Percentiles rank a stretch among this genome's conserved stretches.
phyloP scores from a whole-genome alignment of 2,888 invertebrate genomes.

The Ophioninae sp. region DNA sequence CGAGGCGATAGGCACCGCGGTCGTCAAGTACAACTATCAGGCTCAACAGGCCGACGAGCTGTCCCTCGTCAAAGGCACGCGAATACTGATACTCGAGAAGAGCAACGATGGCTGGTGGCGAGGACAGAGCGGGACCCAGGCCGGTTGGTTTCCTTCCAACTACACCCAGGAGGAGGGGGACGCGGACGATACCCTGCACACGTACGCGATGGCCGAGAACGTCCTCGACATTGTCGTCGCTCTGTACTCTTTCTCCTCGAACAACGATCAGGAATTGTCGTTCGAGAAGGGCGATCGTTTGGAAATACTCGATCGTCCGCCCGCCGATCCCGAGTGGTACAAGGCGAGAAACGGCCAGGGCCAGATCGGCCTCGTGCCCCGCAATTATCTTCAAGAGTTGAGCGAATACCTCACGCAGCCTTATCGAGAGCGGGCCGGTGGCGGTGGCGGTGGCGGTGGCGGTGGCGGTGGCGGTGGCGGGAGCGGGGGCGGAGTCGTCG shows the following conservation, averaged over 20 bases:
- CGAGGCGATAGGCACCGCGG: slow-evolving; percentile 92
- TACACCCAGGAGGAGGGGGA: slow-evolving; percentile 97
- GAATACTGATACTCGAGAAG: slow-evolving; percentile 97
- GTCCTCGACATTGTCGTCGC: slow-evolving; percentile 98
- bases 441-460: background rate
- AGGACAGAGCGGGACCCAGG: slow-evolving; percentile 88
- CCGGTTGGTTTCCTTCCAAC: slow-evolving; percentile 99
- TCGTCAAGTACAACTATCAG: slow-evolving; percentile 97
- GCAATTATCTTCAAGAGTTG: slow-evolving; percentile 96
- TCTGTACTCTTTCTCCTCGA: slow-evolving; percentile 95
- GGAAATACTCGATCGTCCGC: slow-evolving; percentile 97
- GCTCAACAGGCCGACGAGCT: slow-evolving; percentile 98
- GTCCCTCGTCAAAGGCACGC: slow-evolving; percentile 96
- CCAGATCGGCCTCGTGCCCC: slow-evolving; percentile 96
- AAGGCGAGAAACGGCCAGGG: slow-evolving; percentile 96
- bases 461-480: slow-evolving; percentile 18
- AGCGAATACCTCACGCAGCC: slow-evolving; percentile 94
- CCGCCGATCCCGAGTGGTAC: slow-evolving; percentile 99
- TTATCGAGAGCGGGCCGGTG: slow-evolving; percentile 84
- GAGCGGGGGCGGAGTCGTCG: slow-evolving; percentile 40
- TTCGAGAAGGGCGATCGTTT: slow-evolving; percentile 98
- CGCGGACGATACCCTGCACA: slow-evolving; percentile 93
- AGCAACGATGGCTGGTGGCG: slow-evolving; percentile 99
- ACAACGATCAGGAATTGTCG: slow-evolving; percentile 97
- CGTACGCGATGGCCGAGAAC: slow-evolving; percentile 96